phyloP scores from a whole-genome alignment of 2,797 vertebrate genomes.

The Spea hammondii region DNA sequence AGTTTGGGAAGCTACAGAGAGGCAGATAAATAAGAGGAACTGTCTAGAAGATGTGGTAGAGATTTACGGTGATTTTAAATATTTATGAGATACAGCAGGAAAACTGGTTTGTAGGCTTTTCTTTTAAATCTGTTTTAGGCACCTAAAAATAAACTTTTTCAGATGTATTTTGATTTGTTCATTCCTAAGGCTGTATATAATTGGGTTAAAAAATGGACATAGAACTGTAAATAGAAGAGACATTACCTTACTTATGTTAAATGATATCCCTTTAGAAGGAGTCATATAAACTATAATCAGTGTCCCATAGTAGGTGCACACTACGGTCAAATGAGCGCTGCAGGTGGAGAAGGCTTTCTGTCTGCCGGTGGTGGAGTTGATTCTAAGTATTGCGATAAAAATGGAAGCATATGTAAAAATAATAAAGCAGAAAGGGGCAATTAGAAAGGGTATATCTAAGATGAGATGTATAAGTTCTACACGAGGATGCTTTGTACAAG shows the following conservation, averaged over 20 bases:
- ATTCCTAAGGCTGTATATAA: too few relatives aligned
- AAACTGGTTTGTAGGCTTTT: too few relatives aligned
- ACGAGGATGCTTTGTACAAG: too few relatives aligned
- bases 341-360: not conserved
- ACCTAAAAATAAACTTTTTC: too few relatives aligned
- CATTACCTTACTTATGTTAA: slow-evolving; percentile 42
- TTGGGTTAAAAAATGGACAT: not conserved
- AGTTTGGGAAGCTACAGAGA: too few relatives aligned
- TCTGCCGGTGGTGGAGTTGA: slow-evolving; percentile 37
- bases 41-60: too few relatives aligned
- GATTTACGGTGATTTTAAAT: too few relatives aligned
- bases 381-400: not conserved
- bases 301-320: slow-evolving; percentile 55
- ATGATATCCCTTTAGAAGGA: slow-evolving; percentile 52
- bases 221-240: not conserved
- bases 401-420: not conserved
- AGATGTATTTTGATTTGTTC: too few relatives aligned
- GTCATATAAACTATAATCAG: slow-evolving; percentile 55
- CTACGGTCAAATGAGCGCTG: slow-evolving; percentile 21
- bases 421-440: not conserved
- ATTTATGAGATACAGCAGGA: too few relatives aligned
- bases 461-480: not conserved
- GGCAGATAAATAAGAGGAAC: too few relatives aligned
- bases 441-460: not conserved
- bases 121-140: too few relatives aligned